phyloP scores from a whole-genome alignment of 2,797 vertebrate species.

The Poeciliopsis gracilis region DNA sequence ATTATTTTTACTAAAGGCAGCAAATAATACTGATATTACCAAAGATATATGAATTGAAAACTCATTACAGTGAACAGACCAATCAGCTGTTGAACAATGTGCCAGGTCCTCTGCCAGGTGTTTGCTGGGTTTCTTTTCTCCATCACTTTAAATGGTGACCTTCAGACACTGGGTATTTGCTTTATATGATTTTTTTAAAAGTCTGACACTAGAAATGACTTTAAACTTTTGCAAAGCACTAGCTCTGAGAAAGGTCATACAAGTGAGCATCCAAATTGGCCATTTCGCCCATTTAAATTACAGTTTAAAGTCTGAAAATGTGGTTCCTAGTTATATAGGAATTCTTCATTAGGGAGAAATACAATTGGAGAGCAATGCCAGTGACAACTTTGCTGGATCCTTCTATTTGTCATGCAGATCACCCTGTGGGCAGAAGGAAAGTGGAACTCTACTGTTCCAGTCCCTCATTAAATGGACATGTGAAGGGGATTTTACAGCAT shows the following conservation, averaged over 20 bases:
- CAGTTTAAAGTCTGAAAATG: background rate
- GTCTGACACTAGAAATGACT: background rate
- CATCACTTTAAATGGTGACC: background rate
- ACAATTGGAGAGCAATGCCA: background rate
- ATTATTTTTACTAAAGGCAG: background rate
- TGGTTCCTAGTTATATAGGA: background rate
- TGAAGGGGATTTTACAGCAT: background rate
- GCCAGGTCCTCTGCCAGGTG: background rate
- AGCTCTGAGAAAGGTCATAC: background rate
- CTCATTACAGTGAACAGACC: background rate
- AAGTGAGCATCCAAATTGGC: background rate
- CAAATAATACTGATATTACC: background rate
- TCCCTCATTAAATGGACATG: slow-evolving; percentile 9
- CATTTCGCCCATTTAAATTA: background rate
- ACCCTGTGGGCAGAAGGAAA: background rate
- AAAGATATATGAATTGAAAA: background rate
- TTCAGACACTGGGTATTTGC: background rate
- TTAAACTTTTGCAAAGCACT: background rate
- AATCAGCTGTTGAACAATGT: background rate
- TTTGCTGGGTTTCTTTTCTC: background rate
- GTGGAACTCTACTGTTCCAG: background rate
- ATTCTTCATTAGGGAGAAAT: background rate
- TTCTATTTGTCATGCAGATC: slow-evolving; percentile 5
- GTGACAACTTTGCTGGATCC: background rate
- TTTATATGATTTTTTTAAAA: background rate